These are phyloP conservation scores for Cavia aperea DNA, from an alignment of 2,113 vertebrate species.

Conservation along the genomic window DNA sequence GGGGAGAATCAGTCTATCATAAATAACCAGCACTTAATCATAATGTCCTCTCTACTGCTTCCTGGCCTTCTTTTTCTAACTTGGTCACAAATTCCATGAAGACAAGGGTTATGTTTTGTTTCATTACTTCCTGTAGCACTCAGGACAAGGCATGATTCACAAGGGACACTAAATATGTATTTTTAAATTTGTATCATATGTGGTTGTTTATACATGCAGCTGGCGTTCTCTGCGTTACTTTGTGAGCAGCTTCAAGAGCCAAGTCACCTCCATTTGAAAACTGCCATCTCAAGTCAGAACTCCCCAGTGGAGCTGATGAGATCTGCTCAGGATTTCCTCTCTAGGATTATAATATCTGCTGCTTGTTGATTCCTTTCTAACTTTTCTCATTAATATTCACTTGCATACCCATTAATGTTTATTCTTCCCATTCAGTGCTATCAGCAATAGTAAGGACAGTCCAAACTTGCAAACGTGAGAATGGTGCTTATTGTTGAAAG, in stretches of 20 bases:
- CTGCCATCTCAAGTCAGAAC: not conserved
- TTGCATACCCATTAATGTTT: not conserved
- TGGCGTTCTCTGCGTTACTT: not conserved
- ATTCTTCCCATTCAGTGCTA: not conserved
- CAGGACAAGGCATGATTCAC: not conserved
- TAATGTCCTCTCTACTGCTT: not conserved
- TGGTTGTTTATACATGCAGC: not conserved
- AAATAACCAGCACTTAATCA: not conserved
- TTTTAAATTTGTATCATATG: not conserved
- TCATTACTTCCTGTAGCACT: not conserved
- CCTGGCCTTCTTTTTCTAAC: not conserved
- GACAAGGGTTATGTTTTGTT: not conserved
- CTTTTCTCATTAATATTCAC: not conserved
- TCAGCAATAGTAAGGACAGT: not conserved
- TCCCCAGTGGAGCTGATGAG: not conserved
- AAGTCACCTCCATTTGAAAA: not conserved
- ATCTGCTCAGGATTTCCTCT: not conserved
- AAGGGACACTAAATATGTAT: not conserved
- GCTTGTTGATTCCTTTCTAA: not conserved
- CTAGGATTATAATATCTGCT: not conserved
- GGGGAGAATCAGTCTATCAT: not conserved
- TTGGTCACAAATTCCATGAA: not conserved
- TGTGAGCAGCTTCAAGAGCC: not conserved
- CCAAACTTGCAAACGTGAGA: slow-evolving; percentile 7
- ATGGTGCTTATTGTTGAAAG: not conserved